Conservation (phyloP, 1,140 invertebrate genomes). For the Drosophila serrata region DNA sequence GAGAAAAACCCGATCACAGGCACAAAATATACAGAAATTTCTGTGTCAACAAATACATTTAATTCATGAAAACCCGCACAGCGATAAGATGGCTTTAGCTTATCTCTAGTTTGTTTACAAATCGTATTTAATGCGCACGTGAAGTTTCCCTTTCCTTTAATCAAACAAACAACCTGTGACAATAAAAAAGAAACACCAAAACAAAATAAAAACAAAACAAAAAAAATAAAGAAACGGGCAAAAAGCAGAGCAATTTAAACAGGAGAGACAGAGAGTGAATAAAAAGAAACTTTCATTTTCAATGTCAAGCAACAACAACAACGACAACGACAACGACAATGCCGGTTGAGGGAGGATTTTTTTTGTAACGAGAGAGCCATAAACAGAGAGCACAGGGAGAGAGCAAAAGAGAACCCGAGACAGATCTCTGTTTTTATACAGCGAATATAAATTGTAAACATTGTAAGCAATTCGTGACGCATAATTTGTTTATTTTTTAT, state of each 20-base stretch:
- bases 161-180: conserved; percentile 18
- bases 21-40: neutral
- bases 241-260: conserved; percentile 27
- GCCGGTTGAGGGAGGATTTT: conserved; percentile 26
- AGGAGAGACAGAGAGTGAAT: conserved; percentile 25
- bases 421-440: neutral
- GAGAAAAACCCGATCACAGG: neutral
- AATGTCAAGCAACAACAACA: conserved; percentile 62
- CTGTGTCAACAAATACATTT: neutral
- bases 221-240: conserved; percentile 9
- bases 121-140: neutral
- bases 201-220: conserved; percentile 18
- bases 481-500: neutral
- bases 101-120: neutral
- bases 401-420: neutral
- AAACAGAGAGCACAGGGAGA: conserved; percentile 28
- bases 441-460: neutral
- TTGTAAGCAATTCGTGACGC: neutral
- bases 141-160: conserved; percentile 4
- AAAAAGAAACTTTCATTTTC: conserved; percentile 69
- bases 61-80: conserved; percentile 3
- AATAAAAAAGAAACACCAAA: conserved; percentile 24
- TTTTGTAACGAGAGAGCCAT: conserved; percentile 31
- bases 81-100: neutral
- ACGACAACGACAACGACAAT: conserved; percentile 10